A percentile compares a stretch with the other conserved stretches of the same genome.
phyloP scores from a whole-genome alignment of 1,140 invertebrate species.

The Hylaeus anthracinus region DNA sequence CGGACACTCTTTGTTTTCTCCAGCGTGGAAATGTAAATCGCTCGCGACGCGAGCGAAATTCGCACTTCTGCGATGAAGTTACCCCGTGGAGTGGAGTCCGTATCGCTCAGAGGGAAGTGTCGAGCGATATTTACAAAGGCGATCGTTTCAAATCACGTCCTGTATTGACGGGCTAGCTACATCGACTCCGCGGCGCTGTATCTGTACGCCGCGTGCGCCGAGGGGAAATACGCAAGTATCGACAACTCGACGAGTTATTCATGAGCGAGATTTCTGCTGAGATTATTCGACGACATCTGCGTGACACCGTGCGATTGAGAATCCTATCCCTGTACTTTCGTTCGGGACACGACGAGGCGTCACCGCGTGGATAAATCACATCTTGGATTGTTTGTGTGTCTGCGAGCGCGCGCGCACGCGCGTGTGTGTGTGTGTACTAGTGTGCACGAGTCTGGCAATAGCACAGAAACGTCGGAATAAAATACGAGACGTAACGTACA shows the following conservation, averaged over 20 bases:
- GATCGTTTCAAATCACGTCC: constrained; percentile 47
- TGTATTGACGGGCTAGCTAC: neutral
- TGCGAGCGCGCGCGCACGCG: neutral
- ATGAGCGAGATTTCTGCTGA: constrained; percentile 61
- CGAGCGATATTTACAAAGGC: constrained; percentile 47
- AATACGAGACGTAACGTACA: neutral
- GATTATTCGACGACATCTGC: constrained; percentile 58
- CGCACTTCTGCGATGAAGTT: neutral
- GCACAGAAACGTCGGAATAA: constrained; percentile 29
- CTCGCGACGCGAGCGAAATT: neutral
- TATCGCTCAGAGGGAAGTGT: neutral
- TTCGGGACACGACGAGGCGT: constrained; percentile 27
- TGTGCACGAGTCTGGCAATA: constrained; percentile 8
- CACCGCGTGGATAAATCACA: constrained; percentile 45
- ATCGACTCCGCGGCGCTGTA: no score
- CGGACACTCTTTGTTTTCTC: no score
- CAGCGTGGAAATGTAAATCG: neutral
- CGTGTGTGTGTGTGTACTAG: no score
- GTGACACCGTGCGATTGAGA: constrained; percentile 51
- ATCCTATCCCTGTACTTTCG: constrained; percentile 45
- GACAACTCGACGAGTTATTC: constrained; percentile 59
- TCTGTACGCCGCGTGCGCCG: neutral
- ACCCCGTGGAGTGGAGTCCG: constrained; percentile 1
- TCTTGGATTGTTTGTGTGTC: no score
- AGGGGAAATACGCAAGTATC: constrained; percentile 45